Percentiles rank a stretch among this genome's conserved stretches.
Conservation (phyloP, 1,140 invertebrate genomes). For the Eumeta japonica region DNA sequence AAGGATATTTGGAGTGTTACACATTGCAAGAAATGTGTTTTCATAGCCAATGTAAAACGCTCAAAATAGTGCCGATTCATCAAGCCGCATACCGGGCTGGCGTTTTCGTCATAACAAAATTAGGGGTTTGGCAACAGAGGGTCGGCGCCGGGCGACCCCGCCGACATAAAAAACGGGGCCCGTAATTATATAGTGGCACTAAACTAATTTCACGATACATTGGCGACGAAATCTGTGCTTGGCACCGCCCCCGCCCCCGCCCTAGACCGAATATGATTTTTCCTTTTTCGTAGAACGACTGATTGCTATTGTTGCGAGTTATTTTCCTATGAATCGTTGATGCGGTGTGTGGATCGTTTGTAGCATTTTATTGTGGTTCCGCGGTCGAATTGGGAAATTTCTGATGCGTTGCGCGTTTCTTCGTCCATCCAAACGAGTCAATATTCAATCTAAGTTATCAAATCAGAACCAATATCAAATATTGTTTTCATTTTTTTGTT, state of each 20-base stretch:
- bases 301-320: slow-evolving; percentile 51
- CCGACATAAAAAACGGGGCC: slow-evolving; percentile 41
- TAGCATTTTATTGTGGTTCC: too few relatives aligned
- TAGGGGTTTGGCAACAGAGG: neutral
- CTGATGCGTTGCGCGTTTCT: too few relatives aligned
- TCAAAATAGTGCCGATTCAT: slow-evolving; percentile 54
- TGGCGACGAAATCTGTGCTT: slow-evolving; percentile 55
- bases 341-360: too few relatives aligned
- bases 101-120: slow-evolving; percentile 50
- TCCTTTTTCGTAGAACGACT: slow-evolving; percentile 33
- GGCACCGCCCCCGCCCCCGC: slow-evolving; percentile 40
- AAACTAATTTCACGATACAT: slow-evolving; percentile 59
- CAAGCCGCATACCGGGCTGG: slow-evolving; percentile 51
- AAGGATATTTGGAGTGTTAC: too few relatives aligned
- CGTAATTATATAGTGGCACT: slow-evolving; percentile 56
- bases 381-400: too few relatives aligned
- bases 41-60: too few relatives aligned
- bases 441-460: too few relatives aligned
- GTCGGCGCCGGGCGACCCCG: slow-evolving; percentile 24
- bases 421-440: too few relatives aligned
- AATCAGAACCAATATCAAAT: too few relatives aligned
- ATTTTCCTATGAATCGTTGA: slow-evolving; percentile 51
- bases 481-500: too few relatives aligned
- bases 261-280: slow-evolving; percentile 46
- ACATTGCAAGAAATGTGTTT: too few relatives aligned